Evolutionary conservation across 2,113 vertebrate genomes (phyloP).

Genomic region (Ceyx melanurus): DNA sequence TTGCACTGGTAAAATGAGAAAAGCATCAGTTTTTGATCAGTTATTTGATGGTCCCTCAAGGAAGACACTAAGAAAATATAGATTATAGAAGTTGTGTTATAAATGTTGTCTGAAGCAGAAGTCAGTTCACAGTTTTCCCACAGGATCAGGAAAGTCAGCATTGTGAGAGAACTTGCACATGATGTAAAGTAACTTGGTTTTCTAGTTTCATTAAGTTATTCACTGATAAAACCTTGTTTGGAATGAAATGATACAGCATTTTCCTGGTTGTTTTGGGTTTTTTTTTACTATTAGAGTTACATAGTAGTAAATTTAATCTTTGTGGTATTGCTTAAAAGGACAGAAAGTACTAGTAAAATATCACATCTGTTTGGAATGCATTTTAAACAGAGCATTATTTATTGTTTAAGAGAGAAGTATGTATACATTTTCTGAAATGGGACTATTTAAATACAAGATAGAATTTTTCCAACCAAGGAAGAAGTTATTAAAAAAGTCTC

Average conservation of each 20-base stretch:
- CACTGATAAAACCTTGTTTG: not conserved
- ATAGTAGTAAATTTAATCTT: not conserved
- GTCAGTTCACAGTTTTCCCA: not conserved
- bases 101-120: not conserved
- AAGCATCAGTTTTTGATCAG: not conserved
- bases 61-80: not conserved
- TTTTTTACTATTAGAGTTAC: not conserved
- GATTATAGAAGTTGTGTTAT: not conserved
- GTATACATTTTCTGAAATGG: not conserved
- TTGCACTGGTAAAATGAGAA: not conserved
- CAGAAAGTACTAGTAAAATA: not conserved
- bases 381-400: not conserved
- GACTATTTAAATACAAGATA: not conserved
- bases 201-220: not conserved
- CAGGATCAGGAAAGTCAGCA: not conserved
- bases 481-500: not conserved
- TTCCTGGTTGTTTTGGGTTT: not conserved
- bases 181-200: not conserved
- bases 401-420: not conserved
- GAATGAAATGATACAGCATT: not conserved
- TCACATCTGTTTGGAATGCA: not conserved
- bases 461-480: not conserved
- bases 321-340: not conserved
- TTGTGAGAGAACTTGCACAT: not conserved
- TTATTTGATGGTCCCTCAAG: not conserved